These are phyloP conservation scores for Chaenogobius annularis DNA, from an alignment of 2,113 vertebrate species.

Conservation along the genomic window DNA sequence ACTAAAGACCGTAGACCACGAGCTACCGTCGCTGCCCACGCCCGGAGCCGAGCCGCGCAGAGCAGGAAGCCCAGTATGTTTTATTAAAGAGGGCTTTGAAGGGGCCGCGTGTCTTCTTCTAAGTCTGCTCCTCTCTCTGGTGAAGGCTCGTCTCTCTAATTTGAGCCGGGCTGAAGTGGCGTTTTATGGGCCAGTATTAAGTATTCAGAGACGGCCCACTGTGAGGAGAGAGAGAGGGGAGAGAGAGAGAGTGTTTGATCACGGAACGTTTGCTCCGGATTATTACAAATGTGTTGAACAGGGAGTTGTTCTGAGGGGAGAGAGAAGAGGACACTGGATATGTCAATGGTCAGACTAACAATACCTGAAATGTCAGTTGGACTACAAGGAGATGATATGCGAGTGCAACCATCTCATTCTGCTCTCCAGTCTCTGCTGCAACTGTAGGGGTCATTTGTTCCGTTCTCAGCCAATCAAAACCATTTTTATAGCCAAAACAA, in stretches of 20 bases:
- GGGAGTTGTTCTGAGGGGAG: not conserved
- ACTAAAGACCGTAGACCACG: no score
- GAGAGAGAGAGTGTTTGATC: slow-evolving; percentile 53
- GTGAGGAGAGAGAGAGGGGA: slow-evolving; percentile 21
- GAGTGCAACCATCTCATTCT: no score
- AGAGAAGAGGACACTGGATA: no score
- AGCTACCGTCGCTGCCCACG: no score
- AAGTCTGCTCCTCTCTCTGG: slow-evolving; percentile 42
- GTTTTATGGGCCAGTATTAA: slow-evolving; percentile 61
- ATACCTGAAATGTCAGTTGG: no score
- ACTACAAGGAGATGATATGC: no score
- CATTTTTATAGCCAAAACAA: no score
- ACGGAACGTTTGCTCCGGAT: slow-evolving; percentile 49
- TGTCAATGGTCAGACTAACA: no score
- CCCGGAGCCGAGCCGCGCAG: slow-evolving; percentile 21
- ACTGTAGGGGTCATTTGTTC: no score
- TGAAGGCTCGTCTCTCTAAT: slow-evolving; percentile 57
- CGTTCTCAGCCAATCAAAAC: no score
- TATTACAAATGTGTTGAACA: slow-evolving; percentile 36
- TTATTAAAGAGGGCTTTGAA: slow-evolving; percentile 78
- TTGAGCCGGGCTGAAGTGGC: slow-evolving; percentile 61
- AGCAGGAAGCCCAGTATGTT: slow-evolving; percentile 51
- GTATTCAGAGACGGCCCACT: slow-evolving; percentile 64
- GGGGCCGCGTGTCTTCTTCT: slow-evolving; percentile 51
- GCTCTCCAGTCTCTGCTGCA: no score